Conservation (phyloP, 2,888 invertebrate genomes). For the Andrena chrysosceles region DNA sequence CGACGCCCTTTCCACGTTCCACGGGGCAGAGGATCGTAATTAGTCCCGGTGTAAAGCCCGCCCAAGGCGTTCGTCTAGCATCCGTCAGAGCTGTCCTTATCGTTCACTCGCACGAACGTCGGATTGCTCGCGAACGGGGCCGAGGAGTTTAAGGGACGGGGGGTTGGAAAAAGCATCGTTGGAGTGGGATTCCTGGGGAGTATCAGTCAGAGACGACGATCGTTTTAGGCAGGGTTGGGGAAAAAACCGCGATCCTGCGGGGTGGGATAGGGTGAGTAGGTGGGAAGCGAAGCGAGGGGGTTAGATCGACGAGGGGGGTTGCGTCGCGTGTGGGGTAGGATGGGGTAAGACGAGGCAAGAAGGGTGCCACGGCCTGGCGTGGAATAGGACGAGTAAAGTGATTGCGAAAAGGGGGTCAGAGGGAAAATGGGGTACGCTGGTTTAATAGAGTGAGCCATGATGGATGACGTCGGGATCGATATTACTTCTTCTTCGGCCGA, state of each 20-base stretch:
- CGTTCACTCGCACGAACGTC: conserved; percentile 56
- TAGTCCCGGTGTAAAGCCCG: conserved; percentile 64
- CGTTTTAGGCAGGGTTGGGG: conserved; percentile 15
- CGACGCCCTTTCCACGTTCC: conserved; percentile 55
- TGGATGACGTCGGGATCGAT: conserved; percentile 79
- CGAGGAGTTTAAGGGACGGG: not conserved
- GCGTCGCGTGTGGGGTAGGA: conserved; percentile 29
- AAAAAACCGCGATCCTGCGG: conserved; percentile 29
- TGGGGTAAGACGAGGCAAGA: conserved; percentile 24
- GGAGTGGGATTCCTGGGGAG: conserved; percentile 30
- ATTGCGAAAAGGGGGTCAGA: conserved; percentile 75
- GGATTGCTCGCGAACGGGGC: conserved; percentile 44
- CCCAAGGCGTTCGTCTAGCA: conserved; percentile 62
- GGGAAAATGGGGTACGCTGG: conserved; percentile 75
- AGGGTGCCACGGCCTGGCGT: conserved; percentile 46
- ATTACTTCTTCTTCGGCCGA: conserved; percentile 72
- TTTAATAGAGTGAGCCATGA: conserved; percentile 81
- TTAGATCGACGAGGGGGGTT: conserved; percentile 15
- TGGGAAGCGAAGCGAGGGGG: conserved; percentile 5
- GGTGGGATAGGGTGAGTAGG: conserved; percentile 11
- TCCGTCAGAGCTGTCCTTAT: conserved; percentile 63
- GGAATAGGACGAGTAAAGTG: conserved; percentile 77
- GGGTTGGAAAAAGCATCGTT: not conserved
- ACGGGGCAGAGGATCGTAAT: conserved; percentile 58
- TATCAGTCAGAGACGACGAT: conserved; percentile 35